Base-by-base conservation (phyloP, 2,888 invertebrate species). In the Lasioglossum malachurum region DNA sequence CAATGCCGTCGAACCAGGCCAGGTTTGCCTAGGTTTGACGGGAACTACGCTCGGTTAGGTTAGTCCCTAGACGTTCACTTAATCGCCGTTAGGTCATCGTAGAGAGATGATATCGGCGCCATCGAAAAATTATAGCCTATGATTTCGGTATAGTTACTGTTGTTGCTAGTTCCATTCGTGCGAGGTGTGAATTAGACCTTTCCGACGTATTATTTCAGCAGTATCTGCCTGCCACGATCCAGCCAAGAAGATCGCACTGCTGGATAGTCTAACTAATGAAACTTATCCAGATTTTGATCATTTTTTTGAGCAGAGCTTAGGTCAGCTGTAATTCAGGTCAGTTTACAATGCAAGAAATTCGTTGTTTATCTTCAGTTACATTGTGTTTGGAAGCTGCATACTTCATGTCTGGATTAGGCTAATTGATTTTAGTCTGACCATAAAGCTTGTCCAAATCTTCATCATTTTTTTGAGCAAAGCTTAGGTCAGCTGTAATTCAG, bases 11-110 rank as follows among this genome's bases (percentile, higher is more conserved):
- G 69, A 69, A 69, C 23, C 38, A 38, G 38, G 69, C 38, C 69
- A 67, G 67, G 35, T 67, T 19, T 67, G 67, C 19, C 35, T 35
- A 67, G 67, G 67, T 31, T 19, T 8, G 35, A 67, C 67, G 69
- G 38, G 38, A 12, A 69, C 38, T 35, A 67, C 35, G 19, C 23
- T 3, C 0, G 67, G 67, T 23, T 35, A 31, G 35, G 67, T 35
- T 67, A 19, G 67, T 16, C 8, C 8, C 31, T 60, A 35, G 67
- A 19, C 19, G 35, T 8, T 31, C 23, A 2, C 19, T 31, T 67
- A 67, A 71, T 71, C 71, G 23, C 23, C 23, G 41, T 41, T n/a
- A 41, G 71, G 71, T 71, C 41, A n/a, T 71, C 71, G 38, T 38
- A 5, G 12, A n/a, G 35, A 71, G 67, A 67, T 67, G 35, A 35